Base-by-base conservation (phyloP, 2,888 invertebrate genomes). In the Proisotoma minuta region DNA sequence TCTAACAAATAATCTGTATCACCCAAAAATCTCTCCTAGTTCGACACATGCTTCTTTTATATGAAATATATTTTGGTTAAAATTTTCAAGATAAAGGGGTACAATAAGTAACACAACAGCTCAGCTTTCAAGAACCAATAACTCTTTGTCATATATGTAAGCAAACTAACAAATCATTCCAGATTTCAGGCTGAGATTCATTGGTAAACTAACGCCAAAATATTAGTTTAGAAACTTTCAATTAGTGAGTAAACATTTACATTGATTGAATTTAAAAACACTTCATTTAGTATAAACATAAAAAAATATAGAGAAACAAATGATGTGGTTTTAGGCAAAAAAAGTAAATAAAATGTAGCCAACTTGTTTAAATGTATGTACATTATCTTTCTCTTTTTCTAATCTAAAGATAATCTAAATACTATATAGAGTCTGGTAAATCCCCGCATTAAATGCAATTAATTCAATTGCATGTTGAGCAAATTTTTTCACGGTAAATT, bases 101-200 rank as follows among this genome's bases (percentile, higher is more conserved):
- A n/a, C n/a, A n/a, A n/a, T n/a, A 43, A 43, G 43, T 43, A n/a
- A 18, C 4, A 34, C 34, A 34, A 34, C 8, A 8, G 20, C 43
- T 43, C 5, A 12, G 18, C 69, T 68, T 71, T 68, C 67, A 66
- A 68, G 67, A 69, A 63, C 62, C 63, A 48, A 69, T 69, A 68
- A 66, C 57, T 71, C 66, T 63, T 65, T 64, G 62, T 66, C 63
- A 58, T 66, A n/a, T n/a, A 57, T 27, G 58, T 53, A 63, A 66
- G 65, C 68, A 70, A 69, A 69, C 69, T 62, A 71, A 71, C 71
- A 71, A 71, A 71, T 71, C 71, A 71, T 71, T 68, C 66, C 53
- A 49, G 56, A 60, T 12, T 43, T 43, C 10, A 43, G n/a, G n/a
- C n/a, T n/a, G n/a, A n/a, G n/a, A n/a, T n/a, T n/a, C n/a, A n/a